Conservation (phyloP, 2,797 vertebrate species). For the Menidia menidia region DNA sequence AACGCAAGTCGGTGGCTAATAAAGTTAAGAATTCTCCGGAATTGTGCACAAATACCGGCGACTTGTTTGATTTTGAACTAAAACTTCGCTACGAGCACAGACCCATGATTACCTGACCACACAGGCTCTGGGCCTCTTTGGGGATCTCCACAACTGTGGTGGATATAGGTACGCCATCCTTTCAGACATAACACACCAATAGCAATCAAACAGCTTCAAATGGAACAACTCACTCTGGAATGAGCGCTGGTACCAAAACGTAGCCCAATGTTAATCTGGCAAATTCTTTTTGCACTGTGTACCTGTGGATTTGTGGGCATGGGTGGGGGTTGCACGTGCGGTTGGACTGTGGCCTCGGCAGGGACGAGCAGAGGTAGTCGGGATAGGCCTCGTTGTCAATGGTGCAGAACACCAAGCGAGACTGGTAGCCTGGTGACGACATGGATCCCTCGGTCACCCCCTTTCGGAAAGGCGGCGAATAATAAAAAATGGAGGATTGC, state of each 20-base stretch:
- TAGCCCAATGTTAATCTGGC: neutral
- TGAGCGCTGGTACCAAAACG: neutral
- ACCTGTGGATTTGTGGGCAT: constrained; percentile 91
- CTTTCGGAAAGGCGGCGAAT: neutral
- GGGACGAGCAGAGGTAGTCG: constrained; percentile 87
- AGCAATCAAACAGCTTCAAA: constrained; percentile 48
- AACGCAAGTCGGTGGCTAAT: neutral
- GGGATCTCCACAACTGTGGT: constrained; percentile 85
- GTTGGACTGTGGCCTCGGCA: constrained; percentile 84
- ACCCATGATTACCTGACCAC: constrained; percentile 86
- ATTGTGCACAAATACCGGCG: neutral
- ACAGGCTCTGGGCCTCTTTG: constrained; percentile 71
- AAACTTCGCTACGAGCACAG: constrained; percentile 26
- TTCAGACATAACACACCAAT: constrained; percentile 82
- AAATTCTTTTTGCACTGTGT: neutral
- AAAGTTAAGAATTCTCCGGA: neutral
- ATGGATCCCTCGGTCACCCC: neutral
- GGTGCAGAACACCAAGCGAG: constrained; percentile 91
- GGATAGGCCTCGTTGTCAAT: constrained; percentile 91
- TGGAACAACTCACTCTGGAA: constrained; percentile 1
- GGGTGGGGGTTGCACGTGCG: constrained; percentile 88
- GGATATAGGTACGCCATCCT: constrained; percentile 90
- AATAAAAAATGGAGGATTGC: neutral
- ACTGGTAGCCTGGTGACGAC: constrained; percentile 87
- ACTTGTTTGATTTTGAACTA: neutral